A percentile compares a stretch with the other conserved stretches of the same genome.
These are phyloP conservation scores for Rhadina sibilatrix DNA, from an alignment of 2,113 vertebrate species.

Conservation along the genomic window DNA sequence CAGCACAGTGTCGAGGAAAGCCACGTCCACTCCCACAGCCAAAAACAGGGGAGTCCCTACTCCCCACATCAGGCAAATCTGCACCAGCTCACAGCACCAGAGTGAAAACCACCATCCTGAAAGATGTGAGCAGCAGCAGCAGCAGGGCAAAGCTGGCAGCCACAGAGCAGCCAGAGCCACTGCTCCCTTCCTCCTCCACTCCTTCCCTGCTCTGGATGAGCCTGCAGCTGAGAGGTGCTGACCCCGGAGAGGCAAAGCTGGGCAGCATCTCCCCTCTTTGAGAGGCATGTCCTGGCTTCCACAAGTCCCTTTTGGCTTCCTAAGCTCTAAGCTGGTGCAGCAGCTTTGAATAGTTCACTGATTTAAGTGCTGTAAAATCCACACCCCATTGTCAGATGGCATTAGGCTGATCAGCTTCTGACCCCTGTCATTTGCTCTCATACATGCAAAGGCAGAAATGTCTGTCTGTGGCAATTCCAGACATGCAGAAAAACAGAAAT, in stretches of 20 bases:
- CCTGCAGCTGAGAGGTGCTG: rapidly evolving
- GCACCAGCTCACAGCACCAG: neutral
- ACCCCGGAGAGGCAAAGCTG: neutral
- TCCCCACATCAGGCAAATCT: neutral
- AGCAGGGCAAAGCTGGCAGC: neutral
- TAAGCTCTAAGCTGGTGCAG: neutral
- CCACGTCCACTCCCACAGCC: neutral
- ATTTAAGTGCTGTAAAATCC: neutral
- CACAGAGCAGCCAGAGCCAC: neutral
- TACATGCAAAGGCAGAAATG: neutral
- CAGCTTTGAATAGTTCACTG: neutral
- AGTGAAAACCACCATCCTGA: neutral
- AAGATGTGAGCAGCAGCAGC: rapidly evolving
- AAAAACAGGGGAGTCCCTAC: neutral
- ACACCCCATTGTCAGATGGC: neutral
- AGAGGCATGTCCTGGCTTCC: neutral
- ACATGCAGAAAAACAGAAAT: neutral
- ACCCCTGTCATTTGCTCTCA: neutral
- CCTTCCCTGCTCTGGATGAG: rapidly evolving
- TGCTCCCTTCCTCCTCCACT: neutral
- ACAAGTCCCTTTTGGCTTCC: neutral
- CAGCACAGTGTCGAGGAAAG: rapidly evolving
- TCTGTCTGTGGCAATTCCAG: neutral
- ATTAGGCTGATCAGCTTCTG: neutral
- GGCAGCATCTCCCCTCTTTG: neutral